A percentile compares a stretch with the other conserved stretches of the same genome.
phyloP scores from a whole-genome alignment of 1,140 invertebrate genomes.

The Colletes gigas region DNA sequence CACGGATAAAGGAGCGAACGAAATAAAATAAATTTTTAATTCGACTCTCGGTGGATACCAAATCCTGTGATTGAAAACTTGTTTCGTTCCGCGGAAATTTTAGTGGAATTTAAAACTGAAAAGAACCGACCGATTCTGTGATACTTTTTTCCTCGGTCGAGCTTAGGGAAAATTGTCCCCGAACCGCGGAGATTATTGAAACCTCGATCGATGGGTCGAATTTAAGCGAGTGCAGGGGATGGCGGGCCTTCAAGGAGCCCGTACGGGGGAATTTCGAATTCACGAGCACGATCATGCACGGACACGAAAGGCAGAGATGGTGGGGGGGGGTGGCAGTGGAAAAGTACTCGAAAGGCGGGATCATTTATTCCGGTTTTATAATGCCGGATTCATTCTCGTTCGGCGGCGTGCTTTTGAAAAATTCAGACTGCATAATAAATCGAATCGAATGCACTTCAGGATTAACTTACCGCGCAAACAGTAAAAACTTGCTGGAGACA shows the following conservation, averaged over 20 bases:
- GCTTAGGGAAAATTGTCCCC: neutral
- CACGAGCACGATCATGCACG: neutral
- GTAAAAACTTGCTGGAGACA: too few species aligned
- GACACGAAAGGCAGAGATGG: neutral
- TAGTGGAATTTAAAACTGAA: too few species aligned
- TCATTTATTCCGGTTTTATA: slow-evolving; percentile 29
- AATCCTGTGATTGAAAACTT: too few species aligned
- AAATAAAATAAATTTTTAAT: too few species aligned
- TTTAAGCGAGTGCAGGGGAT: neutral
- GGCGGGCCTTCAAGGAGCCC: neutral
- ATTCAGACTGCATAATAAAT: slow-evolving; percentile 16
- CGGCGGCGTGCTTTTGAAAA: slow-evolving; percentile 6
- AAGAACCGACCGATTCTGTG: too few species aligned
- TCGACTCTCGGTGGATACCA: too few species aligned
- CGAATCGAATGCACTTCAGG: neutral
- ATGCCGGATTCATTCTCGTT: neutral
- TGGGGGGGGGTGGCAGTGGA: neutral
- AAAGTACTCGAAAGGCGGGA: slow-evolving; percentile 27
- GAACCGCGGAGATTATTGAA: neutral
- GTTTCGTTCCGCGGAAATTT: too few species aligned
- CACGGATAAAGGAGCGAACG: too few species aligned
- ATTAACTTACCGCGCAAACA: neutral
- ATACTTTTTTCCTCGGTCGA: too few species aligned
- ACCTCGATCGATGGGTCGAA: neutral
- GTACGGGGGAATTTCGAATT: neutral